Evolutionary conservation across 2,797 vertebrate genomes (phyloP).

Genomic region (Podarcis lilfordi): DNA sequence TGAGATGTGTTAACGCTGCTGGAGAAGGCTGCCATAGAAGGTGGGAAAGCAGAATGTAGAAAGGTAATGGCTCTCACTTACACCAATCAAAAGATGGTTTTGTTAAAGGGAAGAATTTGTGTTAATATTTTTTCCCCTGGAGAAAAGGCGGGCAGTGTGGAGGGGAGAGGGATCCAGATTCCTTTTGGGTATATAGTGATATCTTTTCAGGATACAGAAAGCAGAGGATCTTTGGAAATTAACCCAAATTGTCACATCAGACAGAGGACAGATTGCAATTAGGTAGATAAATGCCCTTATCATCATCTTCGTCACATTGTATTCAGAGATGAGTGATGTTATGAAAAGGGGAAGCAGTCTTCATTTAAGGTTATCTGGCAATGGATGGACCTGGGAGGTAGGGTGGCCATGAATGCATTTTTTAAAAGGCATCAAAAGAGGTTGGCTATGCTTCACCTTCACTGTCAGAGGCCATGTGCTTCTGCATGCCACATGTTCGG

Average conservation of each 20-base stretch:
- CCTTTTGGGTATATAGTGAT: slow-evolving; percentile 62
- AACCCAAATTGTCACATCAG: background rate
- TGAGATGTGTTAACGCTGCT: slow-evolving; percentile 49
- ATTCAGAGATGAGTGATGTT: background rate
- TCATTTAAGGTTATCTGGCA: background rate
- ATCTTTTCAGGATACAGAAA: slow-evolving; percentile 59
- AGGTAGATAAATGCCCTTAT: no score
- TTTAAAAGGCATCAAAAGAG: no score
- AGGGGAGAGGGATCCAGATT: slow-evolving; percentile 67
- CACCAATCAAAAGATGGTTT: slow-evolving; percentile 63
- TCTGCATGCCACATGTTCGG: no score
- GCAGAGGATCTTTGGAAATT: slow-evolving; percentile 24
- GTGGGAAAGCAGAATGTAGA: slow-evolving; percentile 46
- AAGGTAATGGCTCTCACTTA: slow-evolving; percentile 67
- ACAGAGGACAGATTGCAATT: background rate
- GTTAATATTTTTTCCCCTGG: slow-evolving; percentile 76
- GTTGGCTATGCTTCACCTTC: no score
- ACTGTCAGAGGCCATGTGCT: no score
- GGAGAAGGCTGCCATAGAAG: slow-evolving; percentile 53
- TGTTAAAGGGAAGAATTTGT: slow-evolving; percentile 77
- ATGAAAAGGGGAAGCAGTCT: background rate
- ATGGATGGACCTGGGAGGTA: background rate
- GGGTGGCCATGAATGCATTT: no score
- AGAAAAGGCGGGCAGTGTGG: slow-evolving; percentile 64
- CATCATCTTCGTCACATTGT: background rate